Evolutionary conservation across 1,140 invertebrate species (phyloP).

Genomic region (Andrena cerasifolii): DNA sequence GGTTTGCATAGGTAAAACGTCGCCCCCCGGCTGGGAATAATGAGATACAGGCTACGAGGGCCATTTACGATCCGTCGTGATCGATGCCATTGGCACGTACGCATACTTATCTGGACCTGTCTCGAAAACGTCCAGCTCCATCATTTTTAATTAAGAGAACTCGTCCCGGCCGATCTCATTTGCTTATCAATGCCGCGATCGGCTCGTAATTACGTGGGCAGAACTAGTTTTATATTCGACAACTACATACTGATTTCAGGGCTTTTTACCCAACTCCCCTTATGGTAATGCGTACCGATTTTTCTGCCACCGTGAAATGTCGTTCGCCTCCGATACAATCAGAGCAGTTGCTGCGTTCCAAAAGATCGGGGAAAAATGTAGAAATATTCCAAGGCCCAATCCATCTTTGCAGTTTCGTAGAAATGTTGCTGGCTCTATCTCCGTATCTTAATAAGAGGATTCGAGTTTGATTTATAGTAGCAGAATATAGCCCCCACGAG

Average conservation of each 20-base stretch:
- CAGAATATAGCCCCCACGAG: too few species aligned
- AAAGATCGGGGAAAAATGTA: too few species aligned
- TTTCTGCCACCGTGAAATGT: not conserved
- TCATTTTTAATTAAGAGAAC: conserved; percentile 69
- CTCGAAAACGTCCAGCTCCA: conserved; percentile 45
- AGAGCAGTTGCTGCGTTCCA: too few species aligned
- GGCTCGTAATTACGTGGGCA: conserved; percentile 49
- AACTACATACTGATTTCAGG: conserved; percentile 21
- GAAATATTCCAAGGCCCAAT: too few species aligned
- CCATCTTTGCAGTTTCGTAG: too few species aligned
- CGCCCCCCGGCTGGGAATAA: conserved; percentile 40
- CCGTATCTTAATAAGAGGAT: too few species aligned
- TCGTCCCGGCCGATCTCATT: conserved; percentile 45
- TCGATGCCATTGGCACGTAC: conserved; percentile 58
- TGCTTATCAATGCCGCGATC: conserved; percentile 53
- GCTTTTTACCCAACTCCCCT: conserved; percentile 9
- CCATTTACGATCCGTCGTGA: conserved; percentile 52
- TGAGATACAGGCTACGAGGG: conserved; percentile 52
- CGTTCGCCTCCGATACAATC: too few species aligned
- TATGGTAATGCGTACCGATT: conserved; percentile 1
- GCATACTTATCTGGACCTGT: conserved; percentile 44
- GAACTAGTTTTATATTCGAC: conserved; percentile 42
- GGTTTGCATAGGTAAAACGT: conserved; percentile 33
- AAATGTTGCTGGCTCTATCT: too few species aligned
- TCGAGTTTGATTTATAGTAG: too few species aligned